Percentiles rank a stretch among this genome's conserved stretches.
Conservation (phyloP, 2,797 vertebrate genomes). For the Crax fasciolata region DNA sequence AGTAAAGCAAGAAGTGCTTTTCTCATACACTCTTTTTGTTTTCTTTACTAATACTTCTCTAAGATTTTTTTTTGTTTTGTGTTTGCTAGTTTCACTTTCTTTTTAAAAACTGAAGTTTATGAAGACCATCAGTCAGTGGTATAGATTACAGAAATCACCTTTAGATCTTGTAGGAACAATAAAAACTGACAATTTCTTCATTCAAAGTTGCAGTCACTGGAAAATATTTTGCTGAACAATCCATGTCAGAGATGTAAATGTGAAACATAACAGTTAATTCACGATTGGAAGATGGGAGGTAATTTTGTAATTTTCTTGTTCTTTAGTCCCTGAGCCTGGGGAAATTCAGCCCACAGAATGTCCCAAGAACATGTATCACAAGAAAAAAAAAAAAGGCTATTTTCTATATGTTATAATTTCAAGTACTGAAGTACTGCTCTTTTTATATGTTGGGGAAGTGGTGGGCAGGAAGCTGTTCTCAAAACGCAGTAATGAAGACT, state of each 20-base stretch:
- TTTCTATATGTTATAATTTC: constrained; percentile 11
- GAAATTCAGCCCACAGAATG: not conserved
- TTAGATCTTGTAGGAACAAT: not conserved
- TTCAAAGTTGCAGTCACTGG: not conserved
- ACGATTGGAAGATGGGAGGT: not conserved
- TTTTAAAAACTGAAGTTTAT: not conserved
- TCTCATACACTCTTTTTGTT: not conserved
- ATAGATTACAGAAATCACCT: not conserved
- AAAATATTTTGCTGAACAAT: not conserved
- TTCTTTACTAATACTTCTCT: not conserved
- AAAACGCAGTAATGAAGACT: constrained; percentile 10
- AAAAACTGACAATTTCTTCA: not conserved
- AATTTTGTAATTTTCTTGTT: not conserved
- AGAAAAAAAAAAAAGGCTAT: not conserved
- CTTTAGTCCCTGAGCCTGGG: not conserved
- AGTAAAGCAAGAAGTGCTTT: not conserved
- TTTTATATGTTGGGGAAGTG: constrained; percentile 39
- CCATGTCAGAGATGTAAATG: not conserved
- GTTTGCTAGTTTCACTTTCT: not conserved
- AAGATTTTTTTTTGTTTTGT: not conserved
- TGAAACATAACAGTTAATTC: not conserved
- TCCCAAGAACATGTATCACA: not conserved
- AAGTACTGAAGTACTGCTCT: not conserved
- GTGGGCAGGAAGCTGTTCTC: constrained; percentile 28
- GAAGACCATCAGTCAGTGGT: not conserved